Conservation (phyloP, 2,113 vertebrate genomes). For the Pongo abelii region DNA sequence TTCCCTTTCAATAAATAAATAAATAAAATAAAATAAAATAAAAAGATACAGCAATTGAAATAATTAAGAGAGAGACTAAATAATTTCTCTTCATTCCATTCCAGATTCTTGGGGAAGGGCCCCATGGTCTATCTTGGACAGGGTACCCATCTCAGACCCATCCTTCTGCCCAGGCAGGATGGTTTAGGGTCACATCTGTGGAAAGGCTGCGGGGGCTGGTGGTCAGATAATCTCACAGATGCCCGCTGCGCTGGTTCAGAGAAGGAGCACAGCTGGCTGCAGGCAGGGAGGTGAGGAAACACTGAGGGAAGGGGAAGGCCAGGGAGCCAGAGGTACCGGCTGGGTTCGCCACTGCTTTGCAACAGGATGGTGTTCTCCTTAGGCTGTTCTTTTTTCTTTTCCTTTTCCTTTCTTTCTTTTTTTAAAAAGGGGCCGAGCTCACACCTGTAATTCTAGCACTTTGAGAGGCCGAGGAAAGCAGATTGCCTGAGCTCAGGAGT, state of each 20-base stretch:
- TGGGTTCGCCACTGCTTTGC: not conserved
- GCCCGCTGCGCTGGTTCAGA: accelerated
- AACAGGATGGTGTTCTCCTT: not conserved
- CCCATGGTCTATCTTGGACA: not conserved
- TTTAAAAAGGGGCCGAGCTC: not conserved
- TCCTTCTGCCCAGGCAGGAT: not conserved
- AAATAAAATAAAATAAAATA: too few relatives aligned
- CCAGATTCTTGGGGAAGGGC: not conserved
- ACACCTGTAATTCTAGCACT: too few relatives aligned
- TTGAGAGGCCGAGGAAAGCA: too few relatives aligned
- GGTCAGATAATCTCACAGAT: too few relatives aligned
- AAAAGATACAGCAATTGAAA: not conserved
- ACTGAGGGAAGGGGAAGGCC: accelerated
- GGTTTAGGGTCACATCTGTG: too few relatives aligned
- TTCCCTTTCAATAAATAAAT: too few relatives aligned
- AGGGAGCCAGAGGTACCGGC: not conserved
- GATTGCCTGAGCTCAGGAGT: too few relatives aligned
- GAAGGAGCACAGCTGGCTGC: not conserved
- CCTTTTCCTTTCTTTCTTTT: not conserved
- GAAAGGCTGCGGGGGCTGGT: not conserved
- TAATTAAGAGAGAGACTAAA: not conserved
- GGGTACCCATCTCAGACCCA: not conserved
- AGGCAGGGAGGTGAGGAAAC: not conserved
- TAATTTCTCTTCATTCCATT: not conserved
- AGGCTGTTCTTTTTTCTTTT: not conserved